A percentile compares a stretch with the other conserved stretches of the same genome.
phyloP scores from a whole-genome alignment of 2,113 vertebrate genomes.

The Pogonocichla stellata region DNA sequence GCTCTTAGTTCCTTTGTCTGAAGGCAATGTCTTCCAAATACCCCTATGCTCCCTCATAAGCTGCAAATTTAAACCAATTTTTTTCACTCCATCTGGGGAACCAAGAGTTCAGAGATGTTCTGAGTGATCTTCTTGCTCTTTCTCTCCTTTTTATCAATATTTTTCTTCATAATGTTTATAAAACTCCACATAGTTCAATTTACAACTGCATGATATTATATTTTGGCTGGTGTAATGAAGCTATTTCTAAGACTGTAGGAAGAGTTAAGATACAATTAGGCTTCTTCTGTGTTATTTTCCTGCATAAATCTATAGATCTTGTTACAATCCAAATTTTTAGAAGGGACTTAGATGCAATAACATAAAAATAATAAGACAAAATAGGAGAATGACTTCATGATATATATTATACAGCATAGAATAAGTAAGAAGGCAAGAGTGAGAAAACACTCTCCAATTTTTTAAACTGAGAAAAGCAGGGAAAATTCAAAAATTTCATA shows the following conservation, averaged over 20 bases:
- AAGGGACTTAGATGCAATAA: background rate
- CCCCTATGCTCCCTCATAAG: fast-evolving
- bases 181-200: background rate
- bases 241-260: background rate
- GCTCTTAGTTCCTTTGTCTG: background rate
- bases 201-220: background rate
- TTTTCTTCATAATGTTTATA: background rate
- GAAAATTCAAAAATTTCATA: background rate
- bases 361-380: background rate
- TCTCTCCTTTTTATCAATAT: background rate
- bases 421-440: background rate
- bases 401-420: background rate
- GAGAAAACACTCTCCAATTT: background rate
- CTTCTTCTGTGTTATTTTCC: background rate
- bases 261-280: background rate
- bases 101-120: background rate
- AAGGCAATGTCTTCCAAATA: background rate
- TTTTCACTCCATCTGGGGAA: background rate
- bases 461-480: background rate
- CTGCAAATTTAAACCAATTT: background rate
- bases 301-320: background rate
- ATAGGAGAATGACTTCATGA: background rate
- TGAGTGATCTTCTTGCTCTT: background rate
- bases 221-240: background rate
- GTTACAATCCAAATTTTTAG: background rate